phyloP scores from a whole-genome alignment of 2,888 invertebrate genomes.

The Epirrhoe alternata region DNA sequence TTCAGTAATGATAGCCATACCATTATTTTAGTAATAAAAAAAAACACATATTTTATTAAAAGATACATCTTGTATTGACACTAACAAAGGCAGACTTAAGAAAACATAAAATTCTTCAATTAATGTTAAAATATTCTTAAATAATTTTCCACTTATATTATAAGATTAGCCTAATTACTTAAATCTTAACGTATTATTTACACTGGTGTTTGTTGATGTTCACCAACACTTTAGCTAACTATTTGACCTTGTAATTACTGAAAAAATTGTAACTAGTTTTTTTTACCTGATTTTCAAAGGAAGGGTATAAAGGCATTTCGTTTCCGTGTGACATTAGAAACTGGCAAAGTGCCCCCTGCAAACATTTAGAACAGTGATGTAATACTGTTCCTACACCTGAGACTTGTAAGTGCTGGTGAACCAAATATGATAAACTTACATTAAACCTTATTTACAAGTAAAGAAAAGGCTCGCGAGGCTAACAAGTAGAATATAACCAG shows the following conservation, averaged over 20 bases:
- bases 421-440: slow-evolving; percentile 12
- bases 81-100: slow-evolving; percentile 20
- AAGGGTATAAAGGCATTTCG: too few relatives aligned
- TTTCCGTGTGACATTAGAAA: too few relatives aligned
- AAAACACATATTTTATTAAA: slow-evolving; percentile 15
- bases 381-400: too few relatives aligned
- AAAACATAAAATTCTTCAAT: slow-evolving; percentile 23
- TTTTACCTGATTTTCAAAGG: too few relatives aligned
- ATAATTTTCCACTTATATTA: slow-evolving; percentile 13
- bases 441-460: slow-evolving; percentile 28
- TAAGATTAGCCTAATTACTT: slow-evolving; percentile 3
- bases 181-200: slow-evolving; percentile 34
- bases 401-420: background rate
- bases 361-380: too few relatives aligned
- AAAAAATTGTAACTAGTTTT: background rate
- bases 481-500: slow-evolving; percentile 8
- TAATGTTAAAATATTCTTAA: slow-evolving; percentile 21
- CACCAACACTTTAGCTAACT: background rate
- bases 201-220: slow-evolving; percentile 8
- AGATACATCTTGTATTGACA: slow-evolving; percentile 30
- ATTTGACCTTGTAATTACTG: background rate
- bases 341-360: too few relatives aligned
- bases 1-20: too few relatives aligned
- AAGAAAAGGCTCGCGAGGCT: slow-evolving; percentile 20
- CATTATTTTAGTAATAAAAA: background rate